phyloP scores from a whole-genome alignment of 2,113 vertebrate species.

The Sarotherodon lohbergeri region DNA sequence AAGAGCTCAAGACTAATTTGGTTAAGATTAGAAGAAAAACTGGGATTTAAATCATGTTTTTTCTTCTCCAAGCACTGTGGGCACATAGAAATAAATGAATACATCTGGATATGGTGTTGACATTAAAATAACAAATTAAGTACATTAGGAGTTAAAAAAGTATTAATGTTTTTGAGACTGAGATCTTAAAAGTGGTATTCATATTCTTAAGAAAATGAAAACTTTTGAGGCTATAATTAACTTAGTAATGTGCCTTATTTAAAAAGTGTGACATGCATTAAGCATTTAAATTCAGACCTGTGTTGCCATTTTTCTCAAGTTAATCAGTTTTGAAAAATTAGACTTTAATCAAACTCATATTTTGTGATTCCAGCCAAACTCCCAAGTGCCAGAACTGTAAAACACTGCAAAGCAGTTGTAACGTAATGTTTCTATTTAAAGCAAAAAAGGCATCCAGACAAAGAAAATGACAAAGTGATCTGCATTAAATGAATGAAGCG shows the following conservation, averaged over 20 bases:
- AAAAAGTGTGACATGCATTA: not conserved
- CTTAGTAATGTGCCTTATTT: not conserved
- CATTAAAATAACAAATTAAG: not conserved
- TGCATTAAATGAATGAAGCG: not conserved
- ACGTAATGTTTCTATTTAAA: not conserved
- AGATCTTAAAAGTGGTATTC: not conserved
- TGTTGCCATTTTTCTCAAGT: not conserved
- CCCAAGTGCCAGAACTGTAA: not conserved
- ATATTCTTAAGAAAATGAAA: not conserved
- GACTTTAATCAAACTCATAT: not conserved
- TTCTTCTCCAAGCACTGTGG: accelerated
- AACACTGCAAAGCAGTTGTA: not conserved
- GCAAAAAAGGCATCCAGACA: not conserved
- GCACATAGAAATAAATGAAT: not conserved
- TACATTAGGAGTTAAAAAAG: not conserved
- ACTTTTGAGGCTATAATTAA: not conserved
- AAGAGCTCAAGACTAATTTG: accelerated
- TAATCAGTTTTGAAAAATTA: not conserved
- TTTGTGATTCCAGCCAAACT: not conserved
- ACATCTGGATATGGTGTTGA: not conserved
- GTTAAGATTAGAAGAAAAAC: not conserved
- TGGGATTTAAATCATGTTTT: not conserved
- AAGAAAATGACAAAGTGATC: not conserved
- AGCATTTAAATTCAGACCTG: not conserved
- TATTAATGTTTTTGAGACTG: not conserved